A percentile compares a stretch with the other conserved stretches of the same genome.
phyloP scores from a whole-genome alignment of 2,888 invertebrate species.

The Polylopha cassiicola region DNA sequence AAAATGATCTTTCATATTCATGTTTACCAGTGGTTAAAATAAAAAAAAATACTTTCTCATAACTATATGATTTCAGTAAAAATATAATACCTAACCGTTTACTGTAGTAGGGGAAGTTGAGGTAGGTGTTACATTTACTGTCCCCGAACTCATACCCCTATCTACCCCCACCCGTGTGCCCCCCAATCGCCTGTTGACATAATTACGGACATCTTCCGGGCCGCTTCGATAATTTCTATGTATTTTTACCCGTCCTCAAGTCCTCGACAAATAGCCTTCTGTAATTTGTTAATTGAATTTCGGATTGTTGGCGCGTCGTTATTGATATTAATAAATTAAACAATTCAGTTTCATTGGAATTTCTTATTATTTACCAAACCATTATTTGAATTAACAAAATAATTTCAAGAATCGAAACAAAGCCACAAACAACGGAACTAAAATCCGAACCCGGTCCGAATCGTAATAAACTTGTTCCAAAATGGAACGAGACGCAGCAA shows the following conservation, averaged over 20 bases:
- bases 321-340: too few relatives aligned
- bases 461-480: too few relatives aligned
- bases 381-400: background rate
- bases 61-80: too few relatives aligned
- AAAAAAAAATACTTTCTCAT: too few relatives aligned
- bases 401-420: background rate
- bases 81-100: too few relatives aligned
- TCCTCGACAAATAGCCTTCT: background rate
- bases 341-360: background rate
- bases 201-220: conserved; percentile 46
- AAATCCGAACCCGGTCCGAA: conserved; percentile 4
- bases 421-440: background rate
- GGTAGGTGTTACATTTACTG: too few relatives aligned
- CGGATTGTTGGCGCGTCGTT: too few relatives aligned
- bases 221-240: conserved; percentile 12
- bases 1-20: too few relatives aligned
- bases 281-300: conserved; percentile 2
- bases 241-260: conserved; percentile 3
- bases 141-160: too few relatives aligned
- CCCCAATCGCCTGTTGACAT: conserved; percentile 39
- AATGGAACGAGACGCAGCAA: too few relatives aligned
- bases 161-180: conserved; percentile 23
- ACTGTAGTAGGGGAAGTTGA: too few relatives aligned
- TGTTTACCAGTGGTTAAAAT: too few relatives aligned
- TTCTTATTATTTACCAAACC: background rate